These are phyloP conservation scores for Galerucella calmariensis DNA, from an alignment of 2,888 invertebrate species.

Conservation along the genomic window DNA sequence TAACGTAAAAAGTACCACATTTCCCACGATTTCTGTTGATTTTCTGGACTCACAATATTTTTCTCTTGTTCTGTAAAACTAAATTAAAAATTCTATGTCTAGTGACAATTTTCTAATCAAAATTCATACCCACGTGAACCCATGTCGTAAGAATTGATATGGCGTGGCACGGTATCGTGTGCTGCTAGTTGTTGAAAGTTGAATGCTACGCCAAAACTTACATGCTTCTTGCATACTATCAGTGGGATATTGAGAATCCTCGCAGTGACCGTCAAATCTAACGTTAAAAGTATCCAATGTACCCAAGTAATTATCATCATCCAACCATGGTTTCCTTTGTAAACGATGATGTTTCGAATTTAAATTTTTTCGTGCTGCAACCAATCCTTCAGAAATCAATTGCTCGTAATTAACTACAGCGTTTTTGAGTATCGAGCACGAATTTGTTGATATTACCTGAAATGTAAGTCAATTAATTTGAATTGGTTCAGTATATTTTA, in stretches of 20 bases:
- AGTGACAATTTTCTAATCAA: too few species aligned
- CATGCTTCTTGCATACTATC: conserved; percentile 82
- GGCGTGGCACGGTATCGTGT: too few species aligned
- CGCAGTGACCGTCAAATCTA: conserved; percentile 71
- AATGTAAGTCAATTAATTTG: conserved; percentile 3
- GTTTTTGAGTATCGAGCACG: conserved; percentile 46
- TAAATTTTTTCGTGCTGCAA: conserved; percentile 22
- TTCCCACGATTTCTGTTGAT: too few species aligned
- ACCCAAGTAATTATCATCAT: conserved; percentile 55
- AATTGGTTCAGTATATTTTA: too few species aligned
- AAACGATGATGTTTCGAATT: conserved; percentile 21
- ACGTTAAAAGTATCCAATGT: conserved; percentile 69
- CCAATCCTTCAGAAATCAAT: conserved; percentile 44
- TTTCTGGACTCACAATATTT: too few species aligned
- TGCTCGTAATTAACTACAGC: conserved; percentile 52
- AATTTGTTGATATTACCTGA: conserved; percentile 32
- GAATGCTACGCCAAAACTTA: conserved; percentile 63
- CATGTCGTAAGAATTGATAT: too few species aligned
- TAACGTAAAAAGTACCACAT: too few species aligned
- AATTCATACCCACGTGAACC: too few species aligned
- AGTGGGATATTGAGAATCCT: conserved; percentile 70
- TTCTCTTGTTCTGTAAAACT: too few species aligned
- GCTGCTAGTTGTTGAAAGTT: neutral
- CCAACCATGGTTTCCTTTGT: conserved; percentile 40
- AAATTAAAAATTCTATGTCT: too few species aligned